Evolutionary conservation across 2,888 invertebrate genomes (phyloP).

Genomic region (Cheilosia soror): DNA sequence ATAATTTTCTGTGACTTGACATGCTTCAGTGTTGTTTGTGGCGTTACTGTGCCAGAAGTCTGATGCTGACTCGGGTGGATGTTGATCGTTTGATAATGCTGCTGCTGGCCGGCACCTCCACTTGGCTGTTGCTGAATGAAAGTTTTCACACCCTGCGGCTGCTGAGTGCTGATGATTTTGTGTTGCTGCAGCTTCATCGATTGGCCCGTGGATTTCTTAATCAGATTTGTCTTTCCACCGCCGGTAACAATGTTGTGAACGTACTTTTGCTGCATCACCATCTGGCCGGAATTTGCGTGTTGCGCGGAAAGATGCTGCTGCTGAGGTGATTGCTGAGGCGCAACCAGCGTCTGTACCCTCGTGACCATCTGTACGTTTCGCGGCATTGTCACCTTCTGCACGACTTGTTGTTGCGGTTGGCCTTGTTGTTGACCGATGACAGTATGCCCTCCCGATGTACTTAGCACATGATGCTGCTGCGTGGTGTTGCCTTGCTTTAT

Average conservation of each 20-base stretch:
- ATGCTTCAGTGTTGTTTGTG: conserved; percentile 72
- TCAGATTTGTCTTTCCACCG: conserved; percentile 78
- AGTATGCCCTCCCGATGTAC: conserved; percentile 55
- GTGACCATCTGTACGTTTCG: conserved; percentile 81
- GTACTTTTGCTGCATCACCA: conserved; percentile 79
- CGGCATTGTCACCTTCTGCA: conserved; percentile 79
- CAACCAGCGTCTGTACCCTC: conserved; percentile 80
- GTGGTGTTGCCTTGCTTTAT: conserved; percentile 68
- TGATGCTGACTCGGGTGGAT: conserved; percentile 75
- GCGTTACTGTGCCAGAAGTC: conserved; percentile 30
- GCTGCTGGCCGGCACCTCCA: conserved; percentile 65
- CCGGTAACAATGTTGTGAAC: conserved; percentile 73
- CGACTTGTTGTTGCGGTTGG: conserved; percentile 76
- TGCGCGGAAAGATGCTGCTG: conserved; percentile 78
- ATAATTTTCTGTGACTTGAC: conserved; percentile 79
- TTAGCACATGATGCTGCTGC: conserved; percentile 74
- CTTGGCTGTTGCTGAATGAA: conserved; percentile 77
- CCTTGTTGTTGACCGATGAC: conserved; percentile 73
- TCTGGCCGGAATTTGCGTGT: conserved; percentile 73
- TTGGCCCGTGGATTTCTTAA: conserved; percentile 78
- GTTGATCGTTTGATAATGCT: conserved; percentile 77
- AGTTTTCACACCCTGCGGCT: conserved; percentile 78
- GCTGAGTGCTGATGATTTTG: conserved; percentile 77
- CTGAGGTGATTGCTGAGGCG: conserved; percentile 76
- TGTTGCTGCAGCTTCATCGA: conserved; percentile 77